Conservation (phyloP, 2,113 vertebrate species). For the Suncus etruscus region DNA sequence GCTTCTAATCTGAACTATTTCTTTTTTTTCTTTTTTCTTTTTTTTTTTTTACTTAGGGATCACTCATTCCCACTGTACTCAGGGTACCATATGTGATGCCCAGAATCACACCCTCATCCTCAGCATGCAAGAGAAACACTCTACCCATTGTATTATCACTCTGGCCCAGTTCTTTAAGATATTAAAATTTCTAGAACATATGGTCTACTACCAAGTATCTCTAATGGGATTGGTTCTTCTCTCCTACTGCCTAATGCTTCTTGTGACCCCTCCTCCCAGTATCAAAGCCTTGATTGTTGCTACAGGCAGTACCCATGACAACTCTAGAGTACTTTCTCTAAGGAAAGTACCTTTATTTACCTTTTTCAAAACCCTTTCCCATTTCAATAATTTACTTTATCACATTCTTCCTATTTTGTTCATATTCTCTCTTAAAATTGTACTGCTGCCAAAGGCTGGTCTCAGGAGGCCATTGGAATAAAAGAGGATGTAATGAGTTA, state of each 20-base stretch:
- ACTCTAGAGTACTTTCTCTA: neutral
- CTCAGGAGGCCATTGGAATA: too few species aligned
- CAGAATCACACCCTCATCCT: too few species aligned
- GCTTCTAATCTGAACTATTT: neutral
- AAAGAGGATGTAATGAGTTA: too few species aligned
- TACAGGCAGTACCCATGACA: neutral
- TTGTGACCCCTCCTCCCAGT: neutral
- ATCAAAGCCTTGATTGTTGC: neutral
- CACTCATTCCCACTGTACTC: too few species aligned
- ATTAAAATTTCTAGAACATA: slow-evolving; percentile 17
- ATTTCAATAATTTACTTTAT: neutral
- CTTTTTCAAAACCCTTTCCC: neutral
- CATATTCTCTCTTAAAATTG: neutral
- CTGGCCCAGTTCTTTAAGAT: neutral
- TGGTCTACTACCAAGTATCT: neutral
- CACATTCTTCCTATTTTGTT: neutral
- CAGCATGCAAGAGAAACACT: too few species aligned
- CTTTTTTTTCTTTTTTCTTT: too few species aligned
- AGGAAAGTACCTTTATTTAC: neutral
- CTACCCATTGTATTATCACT: too few species aligned
- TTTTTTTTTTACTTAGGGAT: too few species aligned
- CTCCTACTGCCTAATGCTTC: neutral
- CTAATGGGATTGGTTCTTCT: neutral
- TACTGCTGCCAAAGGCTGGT: neutral
- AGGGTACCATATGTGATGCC: too few species aligned